Conservation (phyloP, 2,888 invertebrate species). For the Philereme transversata region DNA sequence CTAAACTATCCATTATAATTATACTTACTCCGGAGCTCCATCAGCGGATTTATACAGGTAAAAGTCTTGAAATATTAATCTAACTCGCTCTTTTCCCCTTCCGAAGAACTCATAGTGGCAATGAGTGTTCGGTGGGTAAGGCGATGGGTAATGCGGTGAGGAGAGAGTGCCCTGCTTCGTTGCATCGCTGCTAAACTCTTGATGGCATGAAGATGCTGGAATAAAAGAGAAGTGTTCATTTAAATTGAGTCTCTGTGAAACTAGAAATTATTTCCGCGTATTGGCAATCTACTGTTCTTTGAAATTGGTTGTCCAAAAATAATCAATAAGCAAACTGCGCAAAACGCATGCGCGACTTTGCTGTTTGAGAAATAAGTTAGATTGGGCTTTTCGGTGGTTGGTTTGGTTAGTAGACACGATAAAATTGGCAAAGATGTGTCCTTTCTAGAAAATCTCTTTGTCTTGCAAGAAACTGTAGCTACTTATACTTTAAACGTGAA, state of each 20-base stretch:
- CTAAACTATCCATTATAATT: no score
- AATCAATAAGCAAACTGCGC: background rate
- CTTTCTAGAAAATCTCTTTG: no score
- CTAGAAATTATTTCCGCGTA: no score
- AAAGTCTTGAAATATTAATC: slow-evolving; percentile 93
- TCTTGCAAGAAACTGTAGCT: no score
- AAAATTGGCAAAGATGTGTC: no score
- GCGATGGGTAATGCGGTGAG: slow-evolving; percentile 93
- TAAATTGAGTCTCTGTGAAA: background rate
- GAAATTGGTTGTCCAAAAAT: no score
- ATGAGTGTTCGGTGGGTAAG: slow-evolving; percentile 90
- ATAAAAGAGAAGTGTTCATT: slow-evolving; percentile 45
- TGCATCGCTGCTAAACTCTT: slow-evolving; percentile 90
- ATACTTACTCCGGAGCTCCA: slow-evolving; percentile 86
- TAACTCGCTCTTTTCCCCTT: slow-evolving; percentile 92
- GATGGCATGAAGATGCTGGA: slow-evolving; percentile 91
- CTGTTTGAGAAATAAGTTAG: background rate
- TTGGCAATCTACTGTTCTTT: no score
- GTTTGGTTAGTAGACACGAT: no score
- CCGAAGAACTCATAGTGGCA: slow-evolving; percentile 97
- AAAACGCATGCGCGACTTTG: background rate
- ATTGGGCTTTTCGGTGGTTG: background rate
- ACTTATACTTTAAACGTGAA: no score
- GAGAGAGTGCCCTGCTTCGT: slow-evolving; percentile 92
- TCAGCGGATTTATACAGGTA: slow-evolving; percentile 88